Conservation (phyloP, 2,797 vertebrate genomes). For the Acropternis orthonyx region DNA sequence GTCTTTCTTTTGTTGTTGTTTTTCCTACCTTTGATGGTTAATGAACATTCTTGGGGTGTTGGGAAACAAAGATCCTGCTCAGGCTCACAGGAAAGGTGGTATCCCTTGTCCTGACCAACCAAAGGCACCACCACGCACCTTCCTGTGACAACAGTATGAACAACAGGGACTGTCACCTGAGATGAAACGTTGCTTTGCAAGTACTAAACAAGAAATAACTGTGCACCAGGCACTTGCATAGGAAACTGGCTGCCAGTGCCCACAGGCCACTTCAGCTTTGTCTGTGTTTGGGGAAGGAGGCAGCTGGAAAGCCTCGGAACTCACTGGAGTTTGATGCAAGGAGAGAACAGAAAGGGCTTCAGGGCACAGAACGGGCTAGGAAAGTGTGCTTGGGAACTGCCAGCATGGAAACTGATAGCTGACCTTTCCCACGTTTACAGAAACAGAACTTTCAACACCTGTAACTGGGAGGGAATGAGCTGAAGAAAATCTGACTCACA, state of each 20-base stretch:
- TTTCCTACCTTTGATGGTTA: not conserved
- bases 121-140: not conserved
- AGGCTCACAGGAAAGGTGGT: not conserved
- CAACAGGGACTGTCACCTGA: not conserved
- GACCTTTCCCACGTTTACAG: slow-evolving; percentile 1
- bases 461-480: not conserved
- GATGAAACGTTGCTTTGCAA: not conserved
- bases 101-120: not conserved
- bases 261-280: not conserved
- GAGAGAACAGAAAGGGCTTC: not conserved
- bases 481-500: not conserved
- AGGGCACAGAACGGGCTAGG: not conserved
- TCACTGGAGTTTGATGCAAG: not conserved
- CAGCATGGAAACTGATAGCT: not conserved
- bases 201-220: not conserved
- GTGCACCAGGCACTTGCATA: not conserved
- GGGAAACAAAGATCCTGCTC: not conserved
- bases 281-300: not conserved
- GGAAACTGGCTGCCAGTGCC: not conserved
- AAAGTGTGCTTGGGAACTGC: not conserved
- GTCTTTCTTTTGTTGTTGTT: not conserved
- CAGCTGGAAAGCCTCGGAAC: not conserved
- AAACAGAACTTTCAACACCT: not conserved
- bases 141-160: not conserved
- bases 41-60: not conserved